Percentiles rank a stretch among this genome's conserved stretches.
Conservation (phyloP, 1,140 invertebrate species). For the Apis dorsata region DNA sequence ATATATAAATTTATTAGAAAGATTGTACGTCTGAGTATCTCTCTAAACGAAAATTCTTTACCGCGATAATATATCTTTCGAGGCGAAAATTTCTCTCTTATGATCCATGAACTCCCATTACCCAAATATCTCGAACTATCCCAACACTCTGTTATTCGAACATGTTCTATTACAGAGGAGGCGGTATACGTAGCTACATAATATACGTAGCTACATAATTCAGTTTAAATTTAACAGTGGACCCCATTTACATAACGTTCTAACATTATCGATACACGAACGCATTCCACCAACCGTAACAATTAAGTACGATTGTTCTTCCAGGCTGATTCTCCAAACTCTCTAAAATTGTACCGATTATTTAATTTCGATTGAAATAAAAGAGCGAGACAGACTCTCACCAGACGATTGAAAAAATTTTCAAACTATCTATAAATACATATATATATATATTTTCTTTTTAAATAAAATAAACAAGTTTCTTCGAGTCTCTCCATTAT, state of each 20-base stretch:
- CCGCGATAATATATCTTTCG: not conserved
- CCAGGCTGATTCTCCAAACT: too few species aligned
- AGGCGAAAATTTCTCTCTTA: not conserved
- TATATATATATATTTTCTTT: not conserved
- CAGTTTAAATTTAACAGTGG: not conserved
- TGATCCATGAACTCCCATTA: not conserved
- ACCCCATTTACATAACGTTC: not conserved
- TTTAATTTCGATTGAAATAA: too few species aligned
- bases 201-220: not conserved
- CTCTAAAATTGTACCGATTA: too few species aligned
- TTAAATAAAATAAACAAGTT: not conserved
- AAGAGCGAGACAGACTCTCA: too few species aligned
- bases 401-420: too few species aligned
- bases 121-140: not conserved
- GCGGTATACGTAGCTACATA: not conserved
- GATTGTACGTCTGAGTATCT: not conserved
- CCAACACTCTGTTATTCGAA: not conserved
- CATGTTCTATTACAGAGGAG: not conserved
- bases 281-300: not conserved
- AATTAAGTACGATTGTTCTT: too few species aligned
- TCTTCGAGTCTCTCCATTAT: not conserved
- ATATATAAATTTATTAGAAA: too few species aligned
- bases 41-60: not conserved
- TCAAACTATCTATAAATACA: too few species aligned
- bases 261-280: not conserved